A percentile compares a stretch with the other conserved stretches of the same genome.
phyloP scores from a whole-genome alignment of 2,113 vertebrate genomes.

The Ictalurus punctatus region DNA sequence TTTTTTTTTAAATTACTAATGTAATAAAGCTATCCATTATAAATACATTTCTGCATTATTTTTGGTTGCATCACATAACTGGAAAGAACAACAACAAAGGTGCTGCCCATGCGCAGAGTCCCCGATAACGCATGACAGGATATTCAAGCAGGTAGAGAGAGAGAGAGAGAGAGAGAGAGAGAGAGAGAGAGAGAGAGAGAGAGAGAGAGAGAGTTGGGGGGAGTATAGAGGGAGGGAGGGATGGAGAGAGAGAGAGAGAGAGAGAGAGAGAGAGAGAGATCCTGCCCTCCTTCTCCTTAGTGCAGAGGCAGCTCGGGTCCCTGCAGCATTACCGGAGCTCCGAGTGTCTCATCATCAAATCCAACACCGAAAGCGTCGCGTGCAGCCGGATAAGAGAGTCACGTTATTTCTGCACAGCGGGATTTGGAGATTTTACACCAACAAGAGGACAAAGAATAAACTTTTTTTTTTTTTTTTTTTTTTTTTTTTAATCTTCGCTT shows the following conservation, averaged over 20 bases:
- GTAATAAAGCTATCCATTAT: neutral
- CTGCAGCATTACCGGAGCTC: slow-evolving; percentile 75
- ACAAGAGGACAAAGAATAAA: slow-evolving; percentile 40
- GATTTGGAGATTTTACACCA: slow-evolving; percentile 49
- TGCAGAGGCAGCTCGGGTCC: slow-evolving; percentile 72
- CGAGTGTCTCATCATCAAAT: slow-evolving; percentile 64
- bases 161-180: slow-evolving; percentile 56
- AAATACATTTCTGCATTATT: neutral
- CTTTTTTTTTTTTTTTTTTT: slow-evolving; percentile 45
- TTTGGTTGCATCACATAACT: slow-evolving; percentile 8
- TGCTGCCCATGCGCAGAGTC: slow-evolving; percentile 76
- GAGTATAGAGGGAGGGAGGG: slow-evolving; percentile 60
- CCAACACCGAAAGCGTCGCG: slow-evolving; percentile 64
- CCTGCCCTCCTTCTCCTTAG: slow-evolving; percentile 69
- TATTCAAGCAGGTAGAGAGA: slow-evolving; percentile 71
- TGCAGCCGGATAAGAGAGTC: slow-evolving; percentile 59
- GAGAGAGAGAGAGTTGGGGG: slow-evolving; percentile 60
- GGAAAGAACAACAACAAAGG: slow-evolving; percentile 60
- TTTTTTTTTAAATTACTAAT: neutral
- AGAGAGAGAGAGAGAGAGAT: slow-evolving; percentile 63
- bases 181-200: slow-evolving; percentile 66
- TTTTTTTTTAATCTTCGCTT: slow-evolving; percentile 19
- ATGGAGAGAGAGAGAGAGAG: slow-evolving; percentile 59
- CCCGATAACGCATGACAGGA: slow-evolving; percentile 79
- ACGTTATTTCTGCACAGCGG: slow-evolving; percentile 32